phyloP scores from a whole-genome alignment of 2,113 vertebrate genomes.

The Albula goreensis region DNA sequence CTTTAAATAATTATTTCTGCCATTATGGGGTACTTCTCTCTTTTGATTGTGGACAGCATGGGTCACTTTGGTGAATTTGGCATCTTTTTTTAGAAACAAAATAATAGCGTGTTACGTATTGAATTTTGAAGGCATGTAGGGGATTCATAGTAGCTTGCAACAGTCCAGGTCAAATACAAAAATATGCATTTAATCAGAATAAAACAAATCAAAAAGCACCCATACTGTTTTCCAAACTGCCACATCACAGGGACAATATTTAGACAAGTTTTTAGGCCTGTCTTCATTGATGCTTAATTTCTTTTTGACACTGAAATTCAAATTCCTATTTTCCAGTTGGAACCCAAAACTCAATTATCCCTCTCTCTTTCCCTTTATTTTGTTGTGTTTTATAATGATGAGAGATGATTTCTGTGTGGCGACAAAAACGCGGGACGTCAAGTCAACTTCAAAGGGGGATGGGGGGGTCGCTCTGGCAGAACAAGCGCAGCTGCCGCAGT shows the following conservation, averaged over 20 bases:
- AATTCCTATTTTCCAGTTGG: neutral
- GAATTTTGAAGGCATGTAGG: neutral
- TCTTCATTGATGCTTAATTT: neutral
- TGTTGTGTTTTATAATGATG: neutral
- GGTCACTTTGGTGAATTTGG: neutral
- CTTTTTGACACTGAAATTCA: neutral
- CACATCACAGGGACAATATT: neutral
- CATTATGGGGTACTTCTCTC: neutral
- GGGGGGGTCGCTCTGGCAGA: neutral
- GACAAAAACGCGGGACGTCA: constrained; percentile 73
- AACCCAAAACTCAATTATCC: neutral
- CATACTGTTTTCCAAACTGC: neutral
- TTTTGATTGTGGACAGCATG: neutral
- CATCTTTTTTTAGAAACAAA: neutral
- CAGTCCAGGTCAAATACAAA: neutral
- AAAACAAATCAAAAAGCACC: neutral
- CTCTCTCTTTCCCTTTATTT: constrained; percentile 43
- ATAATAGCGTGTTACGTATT: neutral
- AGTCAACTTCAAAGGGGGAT: constrained; percentile 87
- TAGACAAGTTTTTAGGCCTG: neutral
- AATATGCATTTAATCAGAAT: neutral
- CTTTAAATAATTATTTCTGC: neutral
- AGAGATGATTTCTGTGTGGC: constrained; percentile 65
- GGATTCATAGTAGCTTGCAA: neutral
- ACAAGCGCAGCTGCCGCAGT: constrained; percentile 92